These are phyloP conservation scores for Abrostola tripartita DNA, from an alignment of 2,888 invertebrate genomes.

Conservation along the genomic window DNA sequence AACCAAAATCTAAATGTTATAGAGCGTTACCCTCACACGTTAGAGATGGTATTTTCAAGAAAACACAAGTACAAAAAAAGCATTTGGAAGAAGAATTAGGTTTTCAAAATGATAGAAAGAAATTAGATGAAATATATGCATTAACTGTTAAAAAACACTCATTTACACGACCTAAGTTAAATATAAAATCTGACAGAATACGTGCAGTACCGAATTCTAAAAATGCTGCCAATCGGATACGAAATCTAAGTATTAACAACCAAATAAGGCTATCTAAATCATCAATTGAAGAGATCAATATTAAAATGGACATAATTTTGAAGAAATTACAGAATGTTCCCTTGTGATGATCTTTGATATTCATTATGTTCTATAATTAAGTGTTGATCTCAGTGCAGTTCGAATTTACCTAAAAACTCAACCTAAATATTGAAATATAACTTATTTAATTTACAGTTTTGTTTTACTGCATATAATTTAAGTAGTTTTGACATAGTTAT, in stretches of 20 bases:
- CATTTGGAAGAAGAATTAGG: constrained; percentile 70
- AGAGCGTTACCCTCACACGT: constrained; percentile 72
- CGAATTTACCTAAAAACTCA: too few species aligned
- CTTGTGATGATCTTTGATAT: too few species aligned
- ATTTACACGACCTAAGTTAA: constrained; percentile 10
- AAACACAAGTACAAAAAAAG: constrained; percentile 71
- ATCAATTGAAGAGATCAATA: constrained; percentile 22
- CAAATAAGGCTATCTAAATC: constrained; percentile 24
- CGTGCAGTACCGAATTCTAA: constrained; percentile 5
- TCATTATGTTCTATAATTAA: too few species aligned
- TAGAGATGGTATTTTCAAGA: constrained; percentile 76
- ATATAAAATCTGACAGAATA: not conserved
- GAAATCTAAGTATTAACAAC: constrained; percentile 18
- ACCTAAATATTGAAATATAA: too few species aligned
- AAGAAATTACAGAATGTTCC: constrained; percentile 18
- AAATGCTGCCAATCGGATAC: constrained; percentile 14
- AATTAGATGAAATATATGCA: constrained; percentile 52
- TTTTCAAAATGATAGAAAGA: constrained; percentile 62
- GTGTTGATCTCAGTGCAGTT: too few species aligned
- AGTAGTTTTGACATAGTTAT: too few species aligned
- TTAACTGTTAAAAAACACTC: constrained; percentile 27
- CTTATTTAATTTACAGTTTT: too few species aligned
- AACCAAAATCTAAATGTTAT: constrained; percentile 43
- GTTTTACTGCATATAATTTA: too few species aligned
- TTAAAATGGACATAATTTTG: constrained; percentile 35